phyloP scores from a whole-genome alignment of 2,113 vertebrate species.

The Anhinga anhinga region DNA sequence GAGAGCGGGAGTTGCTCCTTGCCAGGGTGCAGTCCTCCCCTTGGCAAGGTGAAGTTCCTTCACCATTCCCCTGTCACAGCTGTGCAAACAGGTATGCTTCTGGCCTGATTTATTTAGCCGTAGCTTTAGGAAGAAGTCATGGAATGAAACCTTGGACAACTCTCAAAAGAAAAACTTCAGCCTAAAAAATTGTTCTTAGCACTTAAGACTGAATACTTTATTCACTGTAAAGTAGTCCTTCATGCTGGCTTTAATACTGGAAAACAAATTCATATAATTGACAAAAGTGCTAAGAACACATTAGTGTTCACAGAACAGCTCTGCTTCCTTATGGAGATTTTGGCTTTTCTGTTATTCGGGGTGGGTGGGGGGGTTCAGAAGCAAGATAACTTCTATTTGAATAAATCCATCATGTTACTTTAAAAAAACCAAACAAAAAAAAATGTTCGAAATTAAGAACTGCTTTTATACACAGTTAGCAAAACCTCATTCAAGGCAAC shows the following conservation, averaged over 20 bases:
- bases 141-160: neutral
- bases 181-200: neutral
- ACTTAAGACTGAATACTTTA: neutral
- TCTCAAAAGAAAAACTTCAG: neutral
- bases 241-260: neutral
- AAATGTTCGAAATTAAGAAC: neutral
- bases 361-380: accelerated
- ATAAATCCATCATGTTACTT: neutral
- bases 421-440: neutral
- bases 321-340: neutral
- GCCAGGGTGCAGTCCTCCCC: neutral
- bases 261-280: neutral
- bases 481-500: neutral
- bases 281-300: neutral
- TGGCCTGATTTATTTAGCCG: neutral
- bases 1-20: neutral
- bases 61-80: neutral
- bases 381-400: neutral
- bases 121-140: neutral
- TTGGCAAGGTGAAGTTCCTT: neutral
- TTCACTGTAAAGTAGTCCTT: neutral
- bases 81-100: neutral
- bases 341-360: neutral
- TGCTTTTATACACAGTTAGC: neutral
- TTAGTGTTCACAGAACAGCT: neutral